These are phyloP conservation scores for Pelvicachromis taeniatus DNA, from an alignment of 2,113 vertebrate species.

Conservation along the genomic window DNA sequence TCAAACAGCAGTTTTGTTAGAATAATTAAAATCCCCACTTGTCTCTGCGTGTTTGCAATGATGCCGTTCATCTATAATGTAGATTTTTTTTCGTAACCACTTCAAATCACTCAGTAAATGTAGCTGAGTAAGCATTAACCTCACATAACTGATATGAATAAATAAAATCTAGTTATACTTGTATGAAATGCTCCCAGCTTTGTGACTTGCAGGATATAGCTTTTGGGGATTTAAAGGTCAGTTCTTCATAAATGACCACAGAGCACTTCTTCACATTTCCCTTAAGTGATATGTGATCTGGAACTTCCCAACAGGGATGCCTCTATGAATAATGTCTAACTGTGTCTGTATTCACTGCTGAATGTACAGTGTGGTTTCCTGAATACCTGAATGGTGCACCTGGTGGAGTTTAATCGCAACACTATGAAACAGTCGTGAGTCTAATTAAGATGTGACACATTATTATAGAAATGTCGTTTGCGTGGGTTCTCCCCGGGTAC, in stretches of 20 bases:
- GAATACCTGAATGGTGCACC: not conserved
- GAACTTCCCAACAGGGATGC: not conserved
- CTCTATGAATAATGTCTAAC: not conserved
- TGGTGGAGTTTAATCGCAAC: not conserved
- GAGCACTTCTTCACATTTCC: not conserved
- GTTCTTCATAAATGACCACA: not conserved
- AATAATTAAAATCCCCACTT: not conserved
- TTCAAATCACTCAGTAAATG: accelerated
- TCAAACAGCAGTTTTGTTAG: not conserved
- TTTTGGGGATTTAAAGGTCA: not conserved
- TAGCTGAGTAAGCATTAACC: not conserved
- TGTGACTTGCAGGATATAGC: not conserved
- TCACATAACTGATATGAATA: not conserved
- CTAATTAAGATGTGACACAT: not conserved
- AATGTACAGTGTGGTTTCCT: not conserved
- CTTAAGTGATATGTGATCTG: not conserved
- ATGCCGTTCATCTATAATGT: not conserved
- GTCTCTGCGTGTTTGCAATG: not conserved
- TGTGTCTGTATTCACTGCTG: not conserved
- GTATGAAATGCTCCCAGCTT: not conserved
- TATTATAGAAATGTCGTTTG: not conserved
- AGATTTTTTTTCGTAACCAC: not conserved
- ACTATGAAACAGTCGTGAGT: not conserved
- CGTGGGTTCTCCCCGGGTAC: too few species aligned
- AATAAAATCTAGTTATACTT: not conserved